phyloP scores from a whole-genome alignment of 2,113 vertebrate species.

The Lophura nycthemera region DNA sequence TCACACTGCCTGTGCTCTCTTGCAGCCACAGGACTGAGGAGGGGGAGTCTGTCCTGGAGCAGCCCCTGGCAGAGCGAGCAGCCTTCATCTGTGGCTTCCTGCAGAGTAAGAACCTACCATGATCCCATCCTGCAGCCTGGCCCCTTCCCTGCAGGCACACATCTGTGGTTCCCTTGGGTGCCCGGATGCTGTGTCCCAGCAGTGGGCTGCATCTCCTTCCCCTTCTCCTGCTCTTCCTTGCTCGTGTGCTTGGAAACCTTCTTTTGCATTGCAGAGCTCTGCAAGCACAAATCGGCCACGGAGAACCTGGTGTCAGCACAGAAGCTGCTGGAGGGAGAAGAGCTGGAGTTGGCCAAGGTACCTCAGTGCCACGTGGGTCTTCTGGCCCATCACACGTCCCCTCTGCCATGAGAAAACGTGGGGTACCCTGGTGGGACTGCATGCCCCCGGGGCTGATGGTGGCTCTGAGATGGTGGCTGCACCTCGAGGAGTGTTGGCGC shows the following conservation, averaged over 20 bases:
- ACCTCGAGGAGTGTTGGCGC: too few species aligned
- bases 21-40: conserved; percentile 82
- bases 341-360: conserved; percentile 91
- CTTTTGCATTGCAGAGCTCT: conserved; percentile 76
- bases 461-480: background rate
- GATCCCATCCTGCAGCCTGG: background rate
- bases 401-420: background rate
- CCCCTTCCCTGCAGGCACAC: background rate
- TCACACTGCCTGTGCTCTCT: background rate
- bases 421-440: background rate
- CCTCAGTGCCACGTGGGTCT: background rate
- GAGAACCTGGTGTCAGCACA: conserved; percentile 78
- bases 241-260: background rate
- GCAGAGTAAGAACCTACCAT: conserved; percentile 79
- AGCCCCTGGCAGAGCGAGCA: conserved; percentile 74
- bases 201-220: background rate
- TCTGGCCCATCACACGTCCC: background rate
- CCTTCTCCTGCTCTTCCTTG: background rate
- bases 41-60: conserved; percentile 35
- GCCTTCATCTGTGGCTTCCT: conserved; percentile 81
- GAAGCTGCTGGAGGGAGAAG: conserved; percentile 78
- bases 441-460: background rate
- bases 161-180: background rate
- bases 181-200: background rate
- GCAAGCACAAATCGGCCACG: conserved; percentile 72